A percentile compares a stretch with the other conserved stretches of the same genome.
phyloP scores from a whole-genome alignment of 1,140 invertebrate genomes.

The Patella vulgata region DNA sequence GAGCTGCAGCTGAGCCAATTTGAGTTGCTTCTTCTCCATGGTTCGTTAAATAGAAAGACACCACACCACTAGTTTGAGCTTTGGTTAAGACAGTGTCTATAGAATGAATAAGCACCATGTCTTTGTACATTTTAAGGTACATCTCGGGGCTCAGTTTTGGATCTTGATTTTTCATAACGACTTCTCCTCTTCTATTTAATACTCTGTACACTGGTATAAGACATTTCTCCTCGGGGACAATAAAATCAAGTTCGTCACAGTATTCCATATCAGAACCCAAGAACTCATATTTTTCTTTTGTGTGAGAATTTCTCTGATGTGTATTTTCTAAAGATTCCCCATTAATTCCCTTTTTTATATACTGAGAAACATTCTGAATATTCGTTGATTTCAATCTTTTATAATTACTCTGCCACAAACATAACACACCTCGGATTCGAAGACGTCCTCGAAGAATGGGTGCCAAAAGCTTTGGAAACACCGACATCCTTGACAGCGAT shows the following conservation, averaged over 20 bases:
- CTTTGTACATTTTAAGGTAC: conserved; percentile 71
- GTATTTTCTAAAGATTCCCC: no score
- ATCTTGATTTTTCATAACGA: conserved; percentile 69
- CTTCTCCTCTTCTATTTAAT: conserved; percentile 70
- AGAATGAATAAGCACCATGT: conserved; percentile 87
- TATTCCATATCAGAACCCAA: conserved; percentile 69
- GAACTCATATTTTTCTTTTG: conserved; percentile 69
- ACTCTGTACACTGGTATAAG: conserved; percentile 74
- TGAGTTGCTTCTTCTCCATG: conserved; percentile 96
- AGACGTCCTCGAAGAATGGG: no score
- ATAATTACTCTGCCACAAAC: no score
- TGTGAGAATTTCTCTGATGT: no score
- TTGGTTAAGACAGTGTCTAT: conserved; percentile 99
- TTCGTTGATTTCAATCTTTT: no score
- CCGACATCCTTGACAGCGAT: no score
- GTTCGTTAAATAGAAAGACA: conserved; percentile 99
- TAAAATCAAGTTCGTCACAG: conserved; percentile 71
- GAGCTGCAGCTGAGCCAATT: conserved; percentile 92
- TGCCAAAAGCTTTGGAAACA: no score
- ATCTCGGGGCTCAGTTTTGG: conserved; percentile 71
- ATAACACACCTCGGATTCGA: no score
- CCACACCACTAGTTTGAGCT: conserved; percentile 96
- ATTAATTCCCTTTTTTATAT: no score
- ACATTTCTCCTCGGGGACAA: conserved; percentile 69
- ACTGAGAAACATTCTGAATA: no score